Base-by-base conservation (phyloP, 2,113 vertebrate genomes). In the Carlito syrichta region DNA sequence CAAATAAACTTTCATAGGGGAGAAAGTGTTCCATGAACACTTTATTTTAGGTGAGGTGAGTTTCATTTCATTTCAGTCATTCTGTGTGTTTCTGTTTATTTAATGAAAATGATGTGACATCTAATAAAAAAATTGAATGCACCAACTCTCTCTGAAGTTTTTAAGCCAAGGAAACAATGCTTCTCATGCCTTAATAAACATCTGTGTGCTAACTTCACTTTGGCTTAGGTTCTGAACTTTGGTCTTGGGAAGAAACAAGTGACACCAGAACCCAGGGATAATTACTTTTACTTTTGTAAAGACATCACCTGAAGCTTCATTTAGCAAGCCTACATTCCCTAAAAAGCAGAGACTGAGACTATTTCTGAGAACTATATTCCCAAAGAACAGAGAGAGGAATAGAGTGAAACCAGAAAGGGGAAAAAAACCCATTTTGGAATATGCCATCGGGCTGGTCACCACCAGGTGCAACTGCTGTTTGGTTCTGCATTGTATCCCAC, bases 401-500 rank as follows among this genome's bases (percentile, higher is more conserved):
- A 16, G 32, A 48, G 45, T 10, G 45, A 63, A 12, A 6, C 22
- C 17, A 40, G 38, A 73, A 48, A 77, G 25, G 45, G 56, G 11
- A 32, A 45, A 48, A 30, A 13, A 52, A 3, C 23, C 4, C 40
- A 3, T 8, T 19, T 30, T 74, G 35, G 43, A 52, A 8, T 9
- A 0, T 0, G 30, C 16, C 50, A 43, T 14, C 35, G 10, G 60
- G 13, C 5, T n/a, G 6, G 16, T 25, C 3, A 48, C 16, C 16
- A 3, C 38, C 8, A 7, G 68, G 48, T 9, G 20, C 16, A 9
- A 20, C 25, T 0, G 35, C 5, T 2, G 50, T 60, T n/a, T 8
- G 3, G 45, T 54, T 62, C 22, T 16, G 8, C 14, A 87, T 23
- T 32, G 48, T 50, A 27, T 38, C 40, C 30, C 20, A 40, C 48